A percentile compares a stretch with the other conserved stretches of the same genome.
These are phyloP conservation scores for Trichomycterus rosablanca DNA, from an alignment of 2,113 vertebrate genomes.

Conservation along the genomic window DNA sequence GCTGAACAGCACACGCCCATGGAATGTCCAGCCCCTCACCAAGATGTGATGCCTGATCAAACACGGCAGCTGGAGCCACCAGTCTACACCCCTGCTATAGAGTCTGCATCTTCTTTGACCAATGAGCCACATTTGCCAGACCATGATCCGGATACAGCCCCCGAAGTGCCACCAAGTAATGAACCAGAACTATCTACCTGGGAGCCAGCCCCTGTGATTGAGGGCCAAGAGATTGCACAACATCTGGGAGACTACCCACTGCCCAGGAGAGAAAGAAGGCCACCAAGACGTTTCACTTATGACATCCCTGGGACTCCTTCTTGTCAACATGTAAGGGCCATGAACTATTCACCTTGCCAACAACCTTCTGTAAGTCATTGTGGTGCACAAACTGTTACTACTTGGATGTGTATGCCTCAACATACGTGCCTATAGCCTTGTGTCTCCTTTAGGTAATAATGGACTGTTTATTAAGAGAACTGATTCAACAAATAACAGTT, in stretches of 20 bases:
- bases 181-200: background rate
- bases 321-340: no score
- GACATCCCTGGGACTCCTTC: background rate
- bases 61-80: background rate
- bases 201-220: background rate
- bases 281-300: constrained; percentile 1
- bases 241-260: background rate
- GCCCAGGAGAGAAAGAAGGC: background rate
- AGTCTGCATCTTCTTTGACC: background rate
- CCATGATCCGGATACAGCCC: background rate
- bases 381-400: background rate
- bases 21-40: background rate
- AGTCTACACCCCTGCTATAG: background rate
- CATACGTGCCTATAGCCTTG: background rate
- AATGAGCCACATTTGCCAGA: background rate
- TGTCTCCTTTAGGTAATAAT: background rate
- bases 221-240: background rate
- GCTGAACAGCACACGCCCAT: background rate
- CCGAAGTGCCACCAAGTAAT: background rate
- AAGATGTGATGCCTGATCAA: background rate
- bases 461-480: background rate
- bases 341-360: background rate
- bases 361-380: background rate
- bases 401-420: background rate
- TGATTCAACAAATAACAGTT: no score